phyloP scores from a whole-genome alignment of 2,888 invertebrate genomes.

The Altica lythri region DNA sequence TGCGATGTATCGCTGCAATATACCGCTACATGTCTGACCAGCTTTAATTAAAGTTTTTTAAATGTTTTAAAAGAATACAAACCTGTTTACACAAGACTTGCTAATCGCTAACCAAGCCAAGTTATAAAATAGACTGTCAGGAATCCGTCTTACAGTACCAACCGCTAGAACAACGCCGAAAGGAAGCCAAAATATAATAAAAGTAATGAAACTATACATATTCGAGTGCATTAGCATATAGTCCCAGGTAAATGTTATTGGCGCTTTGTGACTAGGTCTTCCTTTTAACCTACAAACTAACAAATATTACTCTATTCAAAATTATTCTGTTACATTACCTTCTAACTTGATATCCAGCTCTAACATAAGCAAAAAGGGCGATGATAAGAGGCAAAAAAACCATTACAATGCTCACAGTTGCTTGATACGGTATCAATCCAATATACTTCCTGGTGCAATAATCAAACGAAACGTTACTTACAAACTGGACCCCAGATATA shows the following conservation, averaged over 20 bases:
- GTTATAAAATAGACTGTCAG: conserved; percentile 66
- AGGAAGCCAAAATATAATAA: conserved; percentile 70
- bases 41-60: too few species aligned
- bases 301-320: not conserved
- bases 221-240: conserved; percentile 67
- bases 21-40: too few species aligned
- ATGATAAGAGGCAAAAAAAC: conserved; percentile 65
- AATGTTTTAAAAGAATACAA: too few species aligned
- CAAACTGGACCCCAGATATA: conserved; percentile 66
- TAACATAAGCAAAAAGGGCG: conserved; percentile 62
- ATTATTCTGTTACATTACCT: conserved; percentile 28
- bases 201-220: conserved; percentile 67
- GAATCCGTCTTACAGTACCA: conserved; percentile 59
- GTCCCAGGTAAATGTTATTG: conserved; percentile 67
- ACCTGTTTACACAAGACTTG: conserved; percentile 67
- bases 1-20: too few species aligned
- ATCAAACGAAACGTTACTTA: conserved; percentile 67
- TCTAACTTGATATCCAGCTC: conserved; percentile 60
- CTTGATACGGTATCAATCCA: conserved; percentile 64
- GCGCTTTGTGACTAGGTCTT: conserved; percentile 66
- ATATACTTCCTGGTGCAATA: conserved; percentile 65
- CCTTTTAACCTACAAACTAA: conserved; percentile 54
- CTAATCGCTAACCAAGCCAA: conserved; percentile 72
- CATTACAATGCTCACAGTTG: conserved; percentile 62
- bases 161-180: conserved; percentile 66